Evolutionary conservation across 2,113 vertebrate genomes (phyloP).

Genomic region (Sus scrofa): T2T-Sscrofa CM000824.6:211270501-211271000

Average conservation of each 20-base stretch:
- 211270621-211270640: not conserved
- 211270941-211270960: not conserved
- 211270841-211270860: not conserved
- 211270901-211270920: not conserved
- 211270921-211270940: not conserved
- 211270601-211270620: not conserved
- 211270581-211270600: not conserved
- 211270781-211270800: not conserved
- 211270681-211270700: not conserved
- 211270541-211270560: not conserved
- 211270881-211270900: not conserved
- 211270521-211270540: not conserved
- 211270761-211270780: not conserved
- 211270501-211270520: not conserved
- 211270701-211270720: not conserved
- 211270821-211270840: not conserved
- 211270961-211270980: not conserved
- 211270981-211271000: not conserved
- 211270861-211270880: not conserved
- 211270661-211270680: not conserved
- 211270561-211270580: not conserved
- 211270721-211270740: not conserved
- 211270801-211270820: no score
- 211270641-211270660: not conserved
- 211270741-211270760: not conserved